phyloP scores from a whole-genome alignment of 2,797 vertebrate species.

The Choloepus didactylus region DNA sequence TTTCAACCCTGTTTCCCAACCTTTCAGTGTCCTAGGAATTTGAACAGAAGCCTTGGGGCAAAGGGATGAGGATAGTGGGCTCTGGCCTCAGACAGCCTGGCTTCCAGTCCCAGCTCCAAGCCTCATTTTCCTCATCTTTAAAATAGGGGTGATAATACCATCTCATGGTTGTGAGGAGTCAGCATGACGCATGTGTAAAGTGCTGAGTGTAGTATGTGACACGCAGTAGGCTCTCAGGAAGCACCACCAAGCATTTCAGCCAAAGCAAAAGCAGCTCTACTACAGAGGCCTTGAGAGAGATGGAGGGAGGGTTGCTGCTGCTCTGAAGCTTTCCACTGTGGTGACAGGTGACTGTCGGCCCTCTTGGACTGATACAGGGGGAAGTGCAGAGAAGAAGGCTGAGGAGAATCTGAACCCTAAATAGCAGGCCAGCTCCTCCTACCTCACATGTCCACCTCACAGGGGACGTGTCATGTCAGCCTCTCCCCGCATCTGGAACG shows the following conservation, averaged over 20 bases:
- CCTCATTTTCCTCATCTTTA: slow-evolving; percentile 12
- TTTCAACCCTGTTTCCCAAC: not conserved
- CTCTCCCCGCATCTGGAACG: not conserved
- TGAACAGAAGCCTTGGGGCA: not conserved
- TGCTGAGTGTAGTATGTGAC: not conserved
- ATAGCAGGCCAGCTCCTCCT: not conserved
- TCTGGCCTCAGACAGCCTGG: not conserved
- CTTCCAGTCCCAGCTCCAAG: not conserved
- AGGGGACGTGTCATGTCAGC: not conserved
- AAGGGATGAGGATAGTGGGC: not conserved
- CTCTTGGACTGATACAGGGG: not conserved
- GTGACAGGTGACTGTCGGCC: not conserved
- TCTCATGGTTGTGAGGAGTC: not conserved
- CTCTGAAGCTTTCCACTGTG: not conserved
- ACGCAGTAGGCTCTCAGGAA: not conserved
- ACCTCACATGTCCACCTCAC: not conserved
- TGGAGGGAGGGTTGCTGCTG: not conserved
- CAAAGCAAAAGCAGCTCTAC: not conserved
- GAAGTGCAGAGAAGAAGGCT: accelerated
- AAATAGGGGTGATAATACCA: not conserved
- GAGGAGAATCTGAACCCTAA: not conserved
- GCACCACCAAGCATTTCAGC: not conserved
- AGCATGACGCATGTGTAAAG: not conserved
- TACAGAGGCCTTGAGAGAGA: not conserved
- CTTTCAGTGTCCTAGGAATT: not conserved